Percentiles rank a stretch among this genome's conserved stretches.
Conservation (phyloP, 2,797 vertebrate species). For the Australoheros facetus region DNA sequence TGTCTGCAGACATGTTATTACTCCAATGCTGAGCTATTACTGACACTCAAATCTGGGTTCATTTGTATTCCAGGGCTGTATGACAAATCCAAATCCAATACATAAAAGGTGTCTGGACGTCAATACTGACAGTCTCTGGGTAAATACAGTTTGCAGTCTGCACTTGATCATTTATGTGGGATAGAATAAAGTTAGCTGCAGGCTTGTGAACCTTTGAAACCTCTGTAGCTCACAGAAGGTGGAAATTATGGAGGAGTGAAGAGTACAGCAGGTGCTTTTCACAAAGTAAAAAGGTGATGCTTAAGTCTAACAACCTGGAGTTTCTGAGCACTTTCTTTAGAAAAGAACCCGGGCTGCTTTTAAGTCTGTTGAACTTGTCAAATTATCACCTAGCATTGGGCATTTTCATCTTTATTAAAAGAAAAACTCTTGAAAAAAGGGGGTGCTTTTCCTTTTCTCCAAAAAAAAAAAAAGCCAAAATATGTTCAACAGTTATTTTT, state of each 20-base stretch:
- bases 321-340: slow-evolving; percentile 12
- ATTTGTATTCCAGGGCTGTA: slow-evolving; percentile 8
- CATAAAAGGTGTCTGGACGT: slow-evolving; percentile 26
- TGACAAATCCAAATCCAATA: slow-evolving; percentile 8
- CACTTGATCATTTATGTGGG: slow-evolving; percentile 26
- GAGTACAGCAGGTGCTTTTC: slow-evolving; percentile 31
- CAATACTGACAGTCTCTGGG: neutral
- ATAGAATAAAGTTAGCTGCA: slow-evolving; percentile 17
- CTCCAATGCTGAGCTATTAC: neutral
- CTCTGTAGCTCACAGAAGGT: slow-evolving; percentile 33
- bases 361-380: neutral
- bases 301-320: slow-evolving; percentile 7
- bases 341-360: neutral
- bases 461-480: neutral
- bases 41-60: neutral
- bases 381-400: neutral
- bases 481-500: neutral
- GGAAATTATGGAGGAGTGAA: slow-evolving; percentile 31
- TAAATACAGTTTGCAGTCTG: slow-evolving; percentile 23
- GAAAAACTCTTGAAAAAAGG: neutral
- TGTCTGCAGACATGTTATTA: neutral
- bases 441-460: neutral
- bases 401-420: neutral
- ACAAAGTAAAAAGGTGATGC: slow-evolving; percentile 36
- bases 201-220: slow-evolving; percentile 9